A percentile compares a stretch with the other conserved stretches of the same genome.
These are phyloP conservation scores for Lasioglossum oenotherae DNA, from an alignment of 2,888 invertebrate genomes.

Conservation along the genomic window DNA sequence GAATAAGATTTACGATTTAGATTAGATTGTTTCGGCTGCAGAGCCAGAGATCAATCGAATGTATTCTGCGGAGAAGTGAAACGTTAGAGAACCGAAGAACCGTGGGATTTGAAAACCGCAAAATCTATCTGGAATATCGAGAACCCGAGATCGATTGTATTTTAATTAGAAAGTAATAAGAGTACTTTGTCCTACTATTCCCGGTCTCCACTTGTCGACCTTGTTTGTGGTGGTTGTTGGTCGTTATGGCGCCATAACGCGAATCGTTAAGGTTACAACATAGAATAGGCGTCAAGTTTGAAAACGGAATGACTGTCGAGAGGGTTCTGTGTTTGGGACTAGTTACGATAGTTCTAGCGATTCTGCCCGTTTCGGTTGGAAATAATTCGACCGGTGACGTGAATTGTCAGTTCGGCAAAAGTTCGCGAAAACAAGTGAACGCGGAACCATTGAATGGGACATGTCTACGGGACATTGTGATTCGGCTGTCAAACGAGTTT, in stretches of 20 bases:
- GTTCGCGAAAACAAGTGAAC: conserved; percentile 79
- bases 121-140: conserved; percentile 23
- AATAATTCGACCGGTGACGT: conserved; percentile 11
- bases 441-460: conserved; percentile 79
- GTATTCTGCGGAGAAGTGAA: neutral
- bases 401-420: conserved; percentile 79
- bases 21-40: neutral
- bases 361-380: conserved; percentile 21
- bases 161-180: conserved; percentile 56
- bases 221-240: conserved; percentile 46
- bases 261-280: conserved; percentile 58
- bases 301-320: conserved; percentile 42
- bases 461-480: conserved; percentile 80
- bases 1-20: neutral
- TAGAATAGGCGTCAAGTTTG: conserved; percentile 12
- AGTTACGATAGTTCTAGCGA: conserved; percentile 20
- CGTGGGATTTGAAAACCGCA: conserved; percentile 33
- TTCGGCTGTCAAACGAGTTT: conserved; percentile 76
- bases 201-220: conserved; percentile 53
- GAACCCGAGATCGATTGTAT: conserved; percentile 39
- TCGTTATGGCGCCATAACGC: conserved; percentile 40
- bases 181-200: conserved; percentile 40
- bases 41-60: neutral
- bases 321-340: conserved; percentile 42
- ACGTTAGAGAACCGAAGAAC: neutral